Evolutionary conservation across 2,888 invertebrate genomes (phyloP), one percentile per base, ranked within the genome.

Genomic region (Temnothorax rugatulus): DNA sequence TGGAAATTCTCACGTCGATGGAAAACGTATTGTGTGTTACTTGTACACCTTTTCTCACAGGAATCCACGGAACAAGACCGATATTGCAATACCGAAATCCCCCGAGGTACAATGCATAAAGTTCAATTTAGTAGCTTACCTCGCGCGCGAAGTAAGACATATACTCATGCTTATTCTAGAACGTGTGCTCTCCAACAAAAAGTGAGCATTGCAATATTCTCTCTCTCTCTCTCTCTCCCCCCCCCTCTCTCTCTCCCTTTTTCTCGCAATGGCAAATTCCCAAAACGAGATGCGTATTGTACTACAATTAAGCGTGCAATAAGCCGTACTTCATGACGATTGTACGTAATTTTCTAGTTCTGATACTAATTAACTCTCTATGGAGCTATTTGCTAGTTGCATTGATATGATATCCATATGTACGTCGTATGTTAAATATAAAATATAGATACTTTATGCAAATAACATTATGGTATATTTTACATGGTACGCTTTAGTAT

Each of bases 51-150:
- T 54, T 71, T 34, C 34, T 21, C 71, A 15, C 54, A 54, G 54
- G 0, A 71, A 47, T 11, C 38, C 47, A 34, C 21, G 69, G 18
- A 15, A n/a, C 21, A 34, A 44, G 8, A 3, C 11, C 57, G 34
- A 79, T 69, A 71, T 79, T 41, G 54, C 38, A 41, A 76, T 76
- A 54, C 25, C 21, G 54, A 44, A 25, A 29, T 59, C 25, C 29
- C 44, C n/a, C 15, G 34, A 34, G 47, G 44, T 44, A 21, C 69
- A 59, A 71, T 71, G 71, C 71, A 59, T 79, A 71, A 79, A 79
- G 57, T 79, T 79, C 69, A 57, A 71, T 79, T 79, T 79, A 71
- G 71, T 79, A 71, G 57, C 57, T 79, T 71, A 21, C 11, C 34
- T 25, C 57, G 34, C 4, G 44, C 34, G 57, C 57, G 18, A 71